Conservation (phyloP, 2,797 vertebrate genomes). For the Catostomus latipinnis region DNA sequence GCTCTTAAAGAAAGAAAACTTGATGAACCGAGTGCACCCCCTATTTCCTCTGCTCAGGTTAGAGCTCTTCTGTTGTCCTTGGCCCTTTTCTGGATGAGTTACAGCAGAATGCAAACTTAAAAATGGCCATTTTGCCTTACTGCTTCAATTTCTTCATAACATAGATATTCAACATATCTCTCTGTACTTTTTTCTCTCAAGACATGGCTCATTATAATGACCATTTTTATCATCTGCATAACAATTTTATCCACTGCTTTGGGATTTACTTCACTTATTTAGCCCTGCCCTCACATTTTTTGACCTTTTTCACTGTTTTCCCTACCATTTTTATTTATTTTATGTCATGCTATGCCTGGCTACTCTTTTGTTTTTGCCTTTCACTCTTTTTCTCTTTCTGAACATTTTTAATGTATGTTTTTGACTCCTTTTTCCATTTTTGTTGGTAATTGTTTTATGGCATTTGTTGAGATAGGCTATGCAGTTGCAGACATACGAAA, state of each 20-base stretch:
- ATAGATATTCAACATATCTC: background rate
- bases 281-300: constrained; percentile 44
- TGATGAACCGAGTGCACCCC: constrained; percentile 25
- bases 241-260: constrained; percentile 48
- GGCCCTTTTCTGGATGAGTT: constrained; percentile 11
- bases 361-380: constrained; percentile 42
- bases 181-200: background rate
- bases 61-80: background rate
- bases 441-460: constrained; percentile 68
- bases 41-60: background rate
- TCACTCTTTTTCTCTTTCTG: constrained; percentile 28
- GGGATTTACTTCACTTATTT: constrained; percentile 45
- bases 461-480: constrained; percentile 68
- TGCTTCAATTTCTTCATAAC: background rate
- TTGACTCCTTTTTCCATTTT: constrained; percentile 64
- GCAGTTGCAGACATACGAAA: constrained; percentile 60
- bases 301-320: constrained; percentile 29
- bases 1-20: constrained; percentile 7
- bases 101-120: background rate
- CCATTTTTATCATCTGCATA: constrained; percentile 63
- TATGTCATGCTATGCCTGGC: constrained; percentile 29
- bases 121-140: background rate
- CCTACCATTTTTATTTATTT: constrained; percentile 50
- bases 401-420: constrained; percentile 55
- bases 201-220: constrained; percentile 41